Conservation (phyloP, 2,888 invertebrate genomes). For the Pycnomerus fuliginosus region DNA sequence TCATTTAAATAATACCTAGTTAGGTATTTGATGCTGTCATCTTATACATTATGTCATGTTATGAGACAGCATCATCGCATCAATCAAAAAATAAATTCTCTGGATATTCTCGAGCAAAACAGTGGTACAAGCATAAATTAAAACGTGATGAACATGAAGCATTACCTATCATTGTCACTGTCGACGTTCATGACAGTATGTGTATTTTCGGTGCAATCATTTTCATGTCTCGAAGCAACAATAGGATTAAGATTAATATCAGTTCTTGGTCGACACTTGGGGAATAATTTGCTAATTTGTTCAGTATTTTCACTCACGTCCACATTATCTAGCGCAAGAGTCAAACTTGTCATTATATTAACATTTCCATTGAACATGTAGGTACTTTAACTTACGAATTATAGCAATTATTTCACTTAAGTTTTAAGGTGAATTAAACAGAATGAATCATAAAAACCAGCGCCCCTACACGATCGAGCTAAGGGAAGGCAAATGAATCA, state of each 20-base stretch:
- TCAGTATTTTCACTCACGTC: constrained; percentile 60
- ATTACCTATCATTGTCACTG: constrained; percentile 52
- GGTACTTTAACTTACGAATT: constrained; percentile 11
- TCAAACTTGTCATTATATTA: constrained; percentile 52
- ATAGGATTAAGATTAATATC: constrained; percentile 60
- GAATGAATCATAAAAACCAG: constrained; percentile 15
- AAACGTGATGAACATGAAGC: too few species aligned
- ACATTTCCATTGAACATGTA: constrained; percentile 20
- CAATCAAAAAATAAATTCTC: too few species aligned
- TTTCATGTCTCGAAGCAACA: constrained; percentile 47
- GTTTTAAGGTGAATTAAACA: constrained; percentile 3
- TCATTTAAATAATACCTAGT: too few species aligned
- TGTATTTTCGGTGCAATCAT: constrained; percentile 52
- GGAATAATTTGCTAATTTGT: constrained; percentile 82
- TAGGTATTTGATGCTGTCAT: too few species aligned
- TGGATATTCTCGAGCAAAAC: too few species aligned
- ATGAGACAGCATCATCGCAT: too few species aligned
- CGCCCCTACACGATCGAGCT: constrained; percentile 23
- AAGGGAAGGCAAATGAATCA: constrained; percentile 23
- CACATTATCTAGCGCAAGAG: constrained; percentile 52
- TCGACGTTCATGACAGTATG: constrained; percentile 56
- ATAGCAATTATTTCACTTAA: constrained; percentile 6
- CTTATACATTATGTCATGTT: too few species aligned
- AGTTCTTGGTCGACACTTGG: constrained; percentile 78
- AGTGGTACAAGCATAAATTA: too few species aligned